These are phyloP conservation scores for Phyllotreta striolata DNA, from an alignment of 2,888 invertebrate species.

Conservation along the genomic window DNA sequence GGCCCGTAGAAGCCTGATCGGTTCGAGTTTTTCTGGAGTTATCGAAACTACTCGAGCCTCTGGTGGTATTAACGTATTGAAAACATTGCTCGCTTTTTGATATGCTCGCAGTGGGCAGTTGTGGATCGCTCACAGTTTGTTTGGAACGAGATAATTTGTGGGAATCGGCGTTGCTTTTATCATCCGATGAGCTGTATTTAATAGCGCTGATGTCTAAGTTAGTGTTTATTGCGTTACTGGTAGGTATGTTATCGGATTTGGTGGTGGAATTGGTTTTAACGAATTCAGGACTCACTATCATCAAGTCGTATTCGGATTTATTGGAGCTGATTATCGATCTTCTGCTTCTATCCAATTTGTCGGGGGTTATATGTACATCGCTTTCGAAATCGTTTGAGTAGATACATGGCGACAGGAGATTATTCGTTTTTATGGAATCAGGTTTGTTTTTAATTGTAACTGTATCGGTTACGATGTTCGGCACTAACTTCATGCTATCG, in stretches of 20 bases:
- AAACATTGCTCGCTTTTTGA: no score
- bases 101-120: no score
- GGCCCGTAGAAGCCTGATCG: neutral
- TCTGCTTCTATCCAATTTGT: conserved; percentile 28
- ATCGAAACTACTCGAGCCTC: no score
- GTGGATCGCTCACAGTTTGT: no score
- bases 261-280: neutral
- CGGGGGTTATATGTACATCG: conserved; percentile 23
- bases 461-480: conserved; percentile 8
- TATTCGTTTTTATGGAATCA: conserved; percentile 3
- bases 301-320: conserved; percentile 26
- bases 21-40: neutral
- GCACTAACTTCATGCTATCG: conserved; percentile 37
- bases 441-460: neutral
- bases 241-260: neutral
- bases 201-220: neutral
- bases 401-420: conserved; percentile 10
- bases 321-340: conserved; percentile 35
- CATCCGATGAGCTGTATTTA: no score
- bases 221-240: conserved; percentile 9
- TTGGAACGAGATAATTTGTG: no score
- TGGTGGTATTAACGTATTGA: no score
- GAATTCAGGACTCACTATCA: conserved; percentile 19
- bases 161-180: no score
- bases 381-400: conserved; percentile 38